Evolutionary conservation across 1,140 invertebrate species (phyloP).

Genomic region (Anoplolepis gracilipes): DNA sequence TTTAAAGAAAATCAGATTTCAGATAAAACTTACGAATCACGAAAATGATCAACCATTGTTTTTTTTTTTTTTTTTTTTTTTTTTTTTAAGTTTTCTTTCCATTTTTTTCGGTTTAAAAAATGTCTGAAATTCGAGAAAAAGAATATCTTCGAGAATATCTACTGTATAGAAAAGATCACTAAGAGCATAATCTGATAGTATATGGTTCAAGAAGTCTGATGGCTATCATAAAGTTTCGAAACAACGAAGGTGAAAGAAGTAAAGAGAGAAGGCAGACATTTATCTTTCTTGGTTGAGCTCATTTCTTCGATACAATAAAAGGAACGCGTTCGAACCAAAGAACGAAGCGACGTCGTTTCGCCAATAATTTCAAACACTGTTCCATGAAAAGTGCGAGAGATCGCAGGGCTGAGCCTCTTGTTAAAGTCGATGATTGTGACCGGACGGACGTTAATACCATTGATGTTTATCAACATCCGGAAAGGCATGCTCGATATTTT

Average conservation of each 20-base stretch:
- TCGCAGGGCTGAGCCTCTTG: not conserved
- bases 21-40: not conserved
- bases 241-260: not conserved
- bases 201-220: not conserved
- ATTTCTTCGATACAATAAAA: slow-evolving; percentile 33
- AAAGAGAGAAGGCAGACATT: not conserved
- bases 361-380: slow-evolving; percentile 20
- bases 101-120: not conserved
- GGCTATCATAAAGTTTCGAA: slow-evolving; percentile 33
- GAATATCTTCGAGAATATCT: too few relatives aligned
- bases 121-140: not conserved
- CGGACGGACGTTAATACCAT: not conserved
- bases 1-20: not conserved
- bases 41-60: not conserved
- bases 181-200: not conserved
- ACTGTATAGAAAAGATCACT: not conserved
- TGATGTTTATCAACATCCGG: slow-evolving; percentile 64
- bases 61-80: not conserved
- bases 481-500: slow-evolving; percentile 56
- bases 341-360: slow-evolving; percentile 11
- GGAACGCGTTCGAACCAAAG: slow-evolving; percentile 5
- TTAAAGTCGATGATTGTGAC: slow-evolving; percentile 1
- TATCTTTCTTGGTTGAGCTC: slow-evolving; percentile 47
- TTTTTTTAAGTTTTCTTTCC: not conserved
- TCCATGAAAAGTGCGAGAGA: slow-evolving; percentile 1